Conservation (phyloP, 2,888 invertebrate species). For the Parapristionchus giblindavisi region DNA sequence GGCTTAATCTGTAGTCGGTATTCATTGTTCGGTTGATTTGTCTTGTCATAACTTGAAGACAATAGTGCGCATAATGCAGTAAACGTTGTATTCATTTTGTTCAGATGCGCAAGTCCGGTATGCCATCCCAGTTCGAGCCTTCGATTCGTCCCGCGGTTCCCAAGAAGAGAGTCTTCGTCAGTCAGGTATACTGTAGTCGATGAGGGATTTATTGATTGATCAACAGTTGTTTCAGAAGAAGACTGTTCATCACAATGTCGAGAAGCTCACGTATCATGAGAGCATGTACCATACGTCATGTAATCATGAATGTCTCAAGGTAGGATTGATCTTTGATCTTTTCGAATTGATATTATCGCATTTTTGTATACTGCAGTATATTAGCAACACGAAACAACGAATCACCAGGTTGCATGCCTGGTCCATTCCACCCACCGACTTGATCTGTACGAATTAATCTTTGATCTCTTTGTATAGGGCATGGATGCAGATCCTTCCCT, state of each 20-base stretch:
- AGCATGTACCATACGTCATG: neutral
- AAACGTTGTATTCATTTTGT: no score
- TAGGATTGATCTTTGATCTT: neutral
- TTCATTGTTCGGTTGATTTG: no score
- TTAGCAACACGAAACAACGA: no score
- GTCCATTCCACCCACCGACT: neutral
- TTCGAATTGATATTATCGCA: neutral
- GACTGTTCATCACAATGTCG: neutral
- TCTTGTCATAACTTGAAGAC: no score
- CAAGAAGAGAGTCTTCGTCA: no score
- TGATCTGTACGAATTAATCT: neutral
- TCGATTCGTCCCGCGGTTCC: no score
- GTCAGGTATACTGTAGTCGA: no score
- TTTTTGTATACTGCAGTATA: neutral
- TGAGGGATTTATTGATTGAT: no score
- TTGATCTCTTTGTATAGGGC: conserved; percentile 4
- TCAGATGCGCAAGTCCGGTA: conserved; percentile 13
- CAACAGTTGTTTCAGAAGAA: neutral
- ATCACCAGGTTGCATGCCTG: neutral
- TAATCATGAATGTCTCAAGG: conserved; percentile 27
- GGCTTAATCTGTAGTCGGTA: no score
- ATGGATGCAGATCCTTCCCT: conserved; percentile 44
- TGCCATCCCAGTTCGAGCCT: neutral
- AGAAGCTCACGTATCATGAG: neutral
- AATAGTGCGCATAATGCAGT: no score